These are phyloP conservation scores for Dermochelys coriacea DNA, from an alignment of 2,797 vertebrate genomes.

Conservation along the genomic window DNA sequence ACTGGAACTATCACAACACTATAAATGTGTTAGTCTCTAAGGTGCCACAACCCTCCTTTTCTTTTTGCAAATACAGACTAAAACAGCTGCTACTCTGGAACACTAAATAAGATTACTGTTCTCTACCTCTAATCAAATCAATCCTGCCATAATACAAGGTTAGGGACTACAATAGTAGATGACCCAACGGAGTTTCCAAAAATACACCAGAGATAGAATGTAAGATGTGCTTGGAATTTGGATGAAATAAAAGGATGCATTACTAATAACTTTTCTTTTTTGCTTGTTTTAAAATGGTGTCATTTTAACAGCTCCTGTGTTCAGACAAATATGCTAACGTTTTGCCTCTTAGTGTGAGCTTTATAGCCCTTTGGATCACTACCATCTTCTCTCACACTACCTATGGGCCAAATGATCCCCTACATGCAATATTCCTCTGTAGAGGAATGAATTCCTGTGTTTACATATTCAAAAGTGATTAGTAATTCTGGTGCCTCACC, in stretches of 20 bases:
- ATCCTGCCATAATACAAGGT: not conserved
- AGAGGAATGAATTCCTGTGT: not conserved
- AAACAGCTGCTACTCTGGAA: too few relatives aligned
- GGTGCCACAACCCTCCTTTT: too few relatives aligned
- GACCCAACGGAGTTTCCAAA: not conserved
- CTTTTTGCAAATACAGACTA: too few relatives aligned
- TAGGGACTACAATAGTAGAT: fast-evolving
- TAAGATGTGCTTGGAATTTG: fast-evolving
- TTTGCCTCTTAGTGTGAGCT: not conserved
- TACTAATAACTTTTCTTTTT: not conserved
- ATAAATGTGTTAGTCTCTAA: too few relatives aligned
- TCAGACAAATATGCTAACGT: not conserved
- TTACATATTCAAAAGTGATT: too few relatives aligned
- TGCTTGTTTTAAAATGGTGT: not conserved
- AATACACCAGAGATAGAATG: not conserved
- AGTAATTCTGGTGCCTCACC: not conserved
- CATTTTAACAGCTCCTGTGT: not conserved
- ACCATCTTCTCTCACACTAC: not conserved
- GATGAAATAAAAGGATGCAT: not conserved
- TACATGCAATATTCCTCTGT: not conserved
- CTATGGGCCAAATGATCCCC: not conserved
- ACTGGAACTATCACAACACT: not conserved
- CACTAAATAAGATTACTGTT: not conserved
- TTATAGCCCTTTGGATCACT: not conserved
- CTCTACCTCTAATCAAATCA: not conserved